These are phyloP conservation scores for Chydorus sphaericus DNA, from an alignment of 2,888 invertebrate species.

Conservation along the genomic window DNA sequence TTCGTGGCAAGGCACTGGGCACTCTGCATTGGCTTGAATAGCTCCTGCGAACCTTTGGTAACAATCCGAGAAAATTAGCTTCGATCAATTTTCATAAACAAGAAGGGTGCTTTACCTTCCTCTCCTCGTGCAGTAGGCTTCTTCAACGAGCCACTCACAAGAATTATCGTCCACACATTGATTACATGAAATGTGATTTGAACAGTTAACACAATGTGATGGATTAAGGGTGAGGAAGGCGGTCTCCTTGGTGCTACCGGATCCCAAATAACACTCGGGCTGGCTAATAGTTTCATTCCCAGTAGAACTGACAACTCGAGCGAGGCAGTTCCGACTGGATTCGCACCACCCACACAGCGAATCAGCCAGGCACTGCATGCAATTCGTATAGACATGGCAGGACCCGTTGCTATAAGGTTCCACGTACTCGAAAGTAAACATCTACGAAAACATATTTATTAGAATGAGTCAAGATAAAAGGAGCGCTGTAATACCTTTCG, in stretches of 20 bases:
- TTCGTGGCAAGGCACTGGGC: conserved; percentile 67
- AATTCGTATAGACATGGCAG: conserved; percentile 63
- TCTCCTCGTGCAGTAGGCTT: conserved; percentile 66
- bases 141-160: conserved; percentile 88
- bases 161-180: conserved; percentile 58
- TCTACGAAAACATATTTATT: conserved; percentile 27
- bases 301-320: conserved; percentile 40
- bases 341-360: conserved; percentile 88
- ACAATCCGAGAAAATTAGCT: neutral
- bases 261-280: conserved; percentile 21
- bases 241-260: conserved; percentile 43
- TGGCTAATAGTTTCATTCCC: conserved; percentile 37
- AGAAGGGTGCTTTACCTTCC: conserved; percentile 35
- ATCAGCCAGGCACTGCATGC: conserved; percentile 73
- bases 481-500: no score
- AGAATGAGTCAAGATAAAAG: no score
- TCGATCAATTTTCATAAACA: neutral
- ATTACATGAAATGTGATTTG: conserved; percentile 75
- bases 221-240: conserved; percentile 67
- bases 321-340: conserved; percentile 50
- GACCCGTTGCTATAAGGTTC: conserved; percentile 73
- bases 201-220: conserved; percentile 70
- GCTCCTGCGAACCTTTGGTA: conserved; percentile 30
- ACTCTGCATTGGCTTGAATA: conserved; percentile 43
- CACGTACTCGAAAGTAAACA: conserved; percentile 74